These are phyloP conservation scores for Sebastes iracundus DNA, from an alignment of 2,797 vertebrate genomes.

Conservation along the genomic window DNA sequence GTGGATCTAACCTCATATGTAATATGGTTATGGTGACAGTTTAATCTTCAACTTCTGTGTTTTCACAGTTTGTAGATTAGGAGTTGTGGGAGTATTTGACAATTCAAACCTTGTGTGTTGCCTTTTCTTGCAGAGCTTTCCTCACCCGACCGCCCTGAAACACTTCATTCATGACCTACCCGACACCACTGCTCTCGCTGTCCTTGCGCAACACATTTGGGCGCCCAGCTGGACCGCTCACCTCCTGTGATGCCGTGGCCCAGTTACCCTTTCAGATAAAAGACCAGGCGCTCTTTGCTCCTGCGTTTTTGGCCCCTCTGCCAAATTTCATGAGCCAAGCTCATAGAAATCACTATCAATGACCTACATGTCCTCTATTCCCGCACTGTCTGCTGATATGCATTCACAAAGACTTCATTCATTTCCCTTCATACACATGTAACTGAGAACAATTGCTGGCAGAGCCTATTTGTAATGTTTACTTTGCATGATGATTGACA, in stretches of 20 bases:
- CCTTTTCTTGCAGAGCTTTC: not conserved
- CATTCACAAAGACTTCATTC: slow-evolving; percentile 37
- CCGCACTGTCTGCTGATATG: not conserved
- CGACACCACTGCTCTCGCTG: not conserved
- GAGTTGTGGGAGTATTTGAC: not conserved
- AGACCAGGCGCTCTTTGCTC: slow-evolving; percentile 4
- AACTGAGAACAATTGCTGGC: slow-evolving; percentile 44
- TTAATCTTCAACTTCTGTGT: not conserved
- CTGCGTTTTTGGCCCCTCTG: slow-evolving; percentile 7
- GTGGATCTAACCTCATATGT: not conserved
- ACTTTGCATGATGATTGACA: slow-evolving; percentile 8
- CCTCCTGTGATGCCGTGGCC: slow-evolving; percentile 24
- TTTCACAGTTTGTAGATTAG: not conserved
- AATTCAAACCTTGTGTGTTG: accelerated
- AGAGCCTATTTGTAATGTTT: slow-evolving; percentile 33
- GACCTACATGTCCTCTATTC: slow-evolving; percentile 27
- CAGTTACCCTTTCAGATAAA: slow-evolving; percentile 41
- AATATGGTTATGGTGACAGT: not conserved
- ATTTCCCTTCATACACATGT: slow-evolving; percentile 26
- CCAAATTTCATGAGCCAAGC: slow-evolving; percentile 26
- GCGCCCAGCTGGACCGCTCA: not conserved
- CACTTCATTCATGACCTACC: not conserved
- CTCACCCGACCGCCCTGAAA: not conserved
- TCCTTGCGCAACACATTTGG: not conserved
- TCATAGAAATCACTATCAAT: slow-evolving; percentile 26